Percentiles rank a stretch among this genome's conserved stretches.
Conservation (phyloP, 2,113 vertebrate species). For the Osmerus mordax region DNA sequence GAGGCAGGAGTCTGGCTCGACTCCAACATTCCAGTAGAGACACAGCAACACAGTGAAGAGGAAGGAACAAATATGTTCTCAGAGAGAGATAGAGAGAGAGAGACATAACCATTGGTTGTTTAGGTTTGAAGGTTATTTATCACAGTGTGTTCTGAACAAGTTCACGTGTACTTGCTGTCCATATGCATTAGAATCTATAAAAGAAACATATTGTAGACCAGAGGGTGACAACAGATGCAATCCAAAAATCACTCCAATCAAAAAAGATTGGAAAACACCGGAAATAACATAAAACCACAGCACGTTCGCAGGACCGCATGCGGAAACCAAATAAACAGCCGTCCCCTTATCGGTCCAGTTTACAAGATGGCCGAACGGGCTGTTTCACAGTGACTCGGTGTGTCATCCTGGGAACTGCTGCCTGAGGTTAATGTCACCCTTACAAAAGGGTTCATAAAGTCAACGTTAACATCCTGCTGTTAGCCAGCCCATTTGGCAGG, state of each 20-base stretch:
- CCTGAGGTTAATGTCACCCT: slow-evolving; percentile 42
- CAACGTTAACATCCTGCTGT: slow-evolving; percentile 50
- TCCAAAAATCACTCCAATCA: too few species aligned
- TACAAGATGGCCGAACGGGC: background rate
- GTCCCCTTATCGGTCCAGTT: too few species aligned
- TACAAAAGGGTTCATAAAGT: slow-evolving; percentile 38
- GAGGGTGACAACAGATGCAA: too few species aligned
- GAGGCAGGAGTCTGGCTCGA: background rate
- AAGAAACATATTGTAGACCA: too few species aligned
- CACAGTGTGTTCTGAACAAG: slow-evolving; percentile 25
- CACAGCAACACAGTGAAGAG: background rate
- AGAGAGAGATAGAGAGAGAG: background rate
- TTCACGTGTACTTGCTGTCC: too few species aligned
- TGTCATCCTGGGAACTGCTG: slow-evolving; percentile 16
- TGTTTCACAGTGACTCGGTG: background rate
- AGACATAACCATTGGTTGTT: background rate
- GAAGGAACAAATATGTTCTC: background rate
- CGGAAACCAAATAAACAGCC: too few species aligned
- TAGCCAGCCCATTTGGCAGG: background rate
- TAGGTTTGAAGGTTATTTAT: slow-evolving; percentile 23
- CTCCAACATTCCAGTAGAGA: background rate
- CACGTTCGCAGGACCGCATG: too few species aligned
- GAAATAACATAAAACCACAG: too few species aligned
- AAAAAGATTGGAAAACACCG: too few species aligned
- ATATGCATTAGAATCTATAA: too few species aligned